phyloP scores from a whole-genome alignment of 2,797 vertebrate species.

The Telmatherina bonti region DNA sequence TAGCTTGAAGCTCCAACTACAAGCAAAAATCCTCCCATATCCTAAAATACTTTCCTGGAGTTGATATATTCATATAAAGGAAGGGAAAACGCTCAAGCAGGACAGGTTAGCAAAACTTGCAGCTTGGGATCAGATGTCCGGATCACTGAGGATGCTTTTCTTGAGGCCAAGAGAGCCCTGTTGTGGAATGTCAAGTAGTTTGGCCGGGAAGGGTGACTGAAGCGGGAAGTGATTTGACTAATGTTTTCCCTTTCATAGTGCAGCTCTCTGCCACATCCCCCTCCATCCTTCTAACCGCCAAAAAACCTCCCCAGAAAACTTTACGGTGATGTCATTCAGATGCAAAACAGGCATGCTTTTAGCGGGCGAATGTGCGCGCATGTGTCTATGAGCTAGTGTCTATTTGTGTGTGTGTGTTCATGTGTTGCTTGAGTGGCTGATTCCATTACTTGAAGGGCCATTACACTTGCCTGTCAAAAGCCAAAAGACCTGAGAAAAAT shows the following conservation, averaged over 20 bases:
- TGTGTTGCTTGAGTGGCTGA: constrained; percentile 82
- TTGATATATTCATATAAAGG: constrained; percentile 42
- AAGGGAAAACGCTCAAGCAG: constrained; percentile 28
- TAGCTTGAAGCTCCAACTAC: neutral
- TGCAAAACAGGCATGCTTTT: constrained; percentile 80
- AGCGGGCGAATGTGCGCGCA: constrained; percentile 62
- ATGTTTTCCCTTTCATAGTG: constrained; percentile 68
- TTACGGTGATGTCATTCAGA: constrained; percentile 81
- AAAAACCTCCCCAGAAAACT: constrained; percentile 70
- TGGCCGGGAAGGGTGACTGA: constrained; percentile 64
- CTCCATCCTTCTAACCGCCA: constrained; percentile 63
- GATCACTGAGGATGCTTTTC: constrained; percentile 52
- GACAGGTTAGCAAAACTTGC: constrained; percentile 39
- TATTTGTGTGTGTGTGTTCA: constrained; percentile 51
- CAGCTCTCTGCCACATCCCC: constrained; percentile 44
- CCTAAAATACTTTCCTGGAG: constrained; percentile 20
- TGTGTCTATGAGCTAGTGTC: constrained; percentile 38
- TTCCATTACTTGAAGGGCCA: constrained; percentile 85
- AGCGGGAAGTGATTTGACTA: constrained; percentile 78
- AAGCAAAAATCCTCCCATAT: constrained; percentile 31
- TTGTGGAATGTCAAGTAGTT: constrained; percentile 77
- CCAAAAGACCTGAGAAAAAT: constrained; percentile 81
- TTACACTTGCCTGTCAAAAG: constrained; percentile 83
- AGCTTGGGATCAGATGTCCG: constrained; percentile 38
- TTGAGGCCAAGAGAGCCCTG: constrained; percentile 52